These are phyloP conservation scores for Aquatica leii DNA, from an alignment of 2,888 invertebrate species.

Conservation along the genomic window DNA sequence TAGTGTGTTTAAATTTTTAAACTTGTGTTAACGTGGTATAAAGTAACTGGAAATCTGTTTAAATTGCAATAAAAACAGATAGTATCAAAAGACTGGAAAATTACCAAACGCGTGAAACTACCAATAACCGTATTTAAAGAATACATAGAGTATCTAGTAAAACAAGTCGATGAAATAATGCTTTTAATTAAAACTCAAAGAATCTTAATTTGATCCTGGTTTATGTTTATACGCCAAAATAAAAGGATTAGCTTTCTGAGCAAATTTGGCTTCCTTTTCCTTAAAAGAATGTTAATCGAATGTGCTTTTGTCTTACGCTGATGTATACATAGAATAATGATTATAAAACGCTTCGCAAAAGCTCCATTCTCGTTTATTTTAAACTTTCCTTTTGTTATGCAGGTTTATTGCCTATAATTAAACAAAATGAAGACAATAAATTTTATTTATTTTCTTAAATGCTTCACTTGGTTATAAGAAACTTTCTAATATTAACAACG, in stretches of 20 bases:
- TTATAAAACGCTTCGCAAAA: slow-evolving; percentile 30
- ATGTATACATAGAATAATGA: slow-evolving; percentile 43
- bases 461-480: slow-evolving; percentile 16
- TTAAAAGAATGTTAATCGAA: slow-evolving; percentile 49
- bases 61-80: slow-evolving; percentile 24
- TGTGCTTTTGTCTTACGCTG: slow-evolving; percentile 45
- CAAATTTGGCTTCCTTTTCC: slow-evolving; percentile 32
- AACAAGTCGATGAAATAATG: slow-evolving; percentile 53
- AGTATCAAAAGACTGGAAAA: slow-evolving; percentile 42
- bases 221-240: slow-evolving; percentile 52
- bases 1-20: too few species aligned
- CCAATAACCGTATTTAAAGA: slow-evolving; percentile 46
- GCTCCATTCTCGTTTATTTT: slow-evolving; percentile 24
- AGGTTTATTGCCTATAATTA: slow-evolving; percentile 28
- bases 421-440: slow-evolving; percentile 31
- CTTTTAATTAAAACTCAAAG: slow-evolving; percentile 58
- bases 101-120: slow-evolving; percentile 47
- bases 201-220: slow-evolving; percentile 54
- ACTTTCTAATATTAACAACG: slow-evolving; percentile 17
- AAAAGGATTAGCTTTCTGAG: slow-evolving; percentile 51
- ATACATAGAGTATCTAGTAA: slow-evolving; percentile 47
- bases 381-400: slow-evolving; percentile 24
- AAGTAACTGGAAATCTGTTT: too few species aligned
- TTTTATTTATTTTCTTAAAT: slow-evolving; percentile 30
- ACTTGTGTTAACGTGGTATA: too few species aligned